A percentile compares a stretch with the other conserved stretches of the same genome.
Conservation (phyloP, 2,888 invertebrate genomes). For the Flabesymbios commensalis region DNA sequence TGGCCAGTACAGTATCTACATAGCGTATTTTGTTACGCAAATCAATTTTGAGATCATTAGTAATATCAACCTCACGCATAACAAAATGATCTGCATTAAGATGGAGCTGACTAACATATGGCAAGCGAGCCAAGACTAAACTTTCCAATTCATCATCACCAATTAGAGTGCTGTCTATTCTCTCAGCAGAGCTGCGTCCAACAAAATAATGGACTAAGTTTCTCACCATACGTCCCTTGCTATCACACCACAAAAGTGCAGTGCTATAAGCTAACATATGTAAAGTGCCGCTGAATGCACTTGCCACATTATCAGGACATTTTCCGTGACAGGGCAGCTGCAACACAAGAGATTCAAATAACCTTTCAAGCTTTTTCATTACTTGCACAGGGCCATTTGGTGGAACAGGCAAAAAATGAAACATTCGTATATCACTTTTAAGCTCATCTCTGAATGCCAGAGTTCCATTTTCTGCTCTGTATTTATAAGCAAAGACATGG, state of each 20-base stretch:
- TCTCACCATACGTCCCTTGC: conserved; percentile 25
- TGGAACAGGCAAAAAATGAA: too few relatives aligned
- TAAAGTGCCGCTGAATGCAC: conserved; percentile 23
- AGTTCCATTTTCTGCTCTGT: conserved; percentile 24
- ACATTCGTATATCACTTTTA: too few relatives aligned
- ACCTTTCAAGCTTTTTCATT: conserved; percentile 30
- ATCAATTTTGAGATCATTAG: conserved; percentile 27
- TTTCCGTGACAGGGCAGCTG: conserved; percentile 30
- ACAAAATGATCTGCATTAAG: conserved; percentile 32
- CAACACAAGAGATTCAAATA: conserved; percentile 34
- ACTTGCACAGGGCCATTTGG: conserved; percentile 13
- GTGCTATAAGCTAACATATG: conserved; percentile 25
- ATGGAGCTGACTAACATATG: conserved; percentile 31
- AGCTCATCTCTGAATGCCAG: too few relatives aligned
- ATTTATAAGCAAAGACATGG: conserved; percentile 31
- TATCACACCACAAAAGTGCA: conserved; percentile 30
- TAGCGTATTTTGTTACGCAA: conserved; percentile 34
- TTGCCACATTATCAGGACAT: conserved; percentile 24
- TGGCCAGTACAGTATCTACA: conserved; percentile 32
- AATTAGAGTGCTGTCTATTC: conserved; percentile 20
- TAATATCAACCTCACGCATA: conserved; percentile 28
- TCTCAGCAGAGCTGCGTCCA: conserved; percentile 22
- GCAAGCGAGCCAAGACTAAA: conserved; percentile 29
- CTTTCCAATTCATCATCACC: conserved; percentile 31
- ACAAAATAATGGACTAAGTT: conserved; percentile 30